phyloP scores from a whole-genome alignment of 2,113 vertebrate species.

The Pelecanoides urinatrix region DNA sequence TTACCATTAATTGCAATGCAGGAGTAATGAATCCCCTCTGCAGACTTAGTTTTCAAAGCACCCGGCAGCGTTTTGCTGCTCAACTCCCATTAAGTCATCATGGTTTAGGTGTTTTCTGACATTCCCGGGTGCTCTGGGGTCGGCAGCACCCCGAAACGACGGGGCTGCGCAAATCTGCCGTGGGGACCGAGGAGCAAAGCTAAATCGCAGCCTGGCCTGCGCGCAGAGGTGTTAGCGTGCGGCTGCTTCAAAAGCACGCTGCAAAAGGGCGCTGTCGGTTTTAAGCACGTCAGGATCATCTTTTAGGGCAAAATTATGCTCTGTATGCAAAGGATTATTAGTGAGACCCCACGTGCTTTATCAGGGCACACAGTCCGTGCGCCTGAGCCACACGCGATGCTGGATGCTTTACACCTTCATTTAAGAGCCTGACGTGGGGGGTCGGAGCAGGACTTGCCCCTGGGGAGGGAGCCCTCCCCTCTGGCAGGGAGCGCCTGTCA shows the following conservation, averaged over 20 bases:
- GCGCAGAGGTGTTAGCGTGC: neutral
- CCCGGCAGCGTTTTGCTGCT: neutral
- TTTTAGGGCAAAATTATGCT: neutral
- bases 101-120: neutral
- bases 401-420: neutral
- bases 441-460: neutral
- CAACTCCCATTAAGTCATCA: neutral
- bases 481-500: no score
- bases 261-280: neutral
- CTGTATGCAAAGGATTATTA: neutral
- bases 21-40: neutral
- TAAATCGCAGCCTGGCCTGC: neutral
- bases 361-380: neutral
- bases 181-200: neutral
- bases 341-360: neutral
- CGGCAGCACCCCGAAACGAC: neutral
- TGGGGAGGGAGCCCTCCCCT: neutral
- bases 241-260: neutral
- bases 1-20: slow-evolving; percentile 30
- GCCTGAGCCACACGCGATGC: neutral
- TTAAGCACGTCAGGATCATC: neutral
- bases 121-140: neutral
- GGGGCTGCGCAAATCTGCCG: neutral
- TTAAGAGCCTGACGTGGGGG: neutral
- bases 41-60: neutral